Conservation (phyloP, 1,140 invertebrate species). For the Aphis craccivora region DNA sequence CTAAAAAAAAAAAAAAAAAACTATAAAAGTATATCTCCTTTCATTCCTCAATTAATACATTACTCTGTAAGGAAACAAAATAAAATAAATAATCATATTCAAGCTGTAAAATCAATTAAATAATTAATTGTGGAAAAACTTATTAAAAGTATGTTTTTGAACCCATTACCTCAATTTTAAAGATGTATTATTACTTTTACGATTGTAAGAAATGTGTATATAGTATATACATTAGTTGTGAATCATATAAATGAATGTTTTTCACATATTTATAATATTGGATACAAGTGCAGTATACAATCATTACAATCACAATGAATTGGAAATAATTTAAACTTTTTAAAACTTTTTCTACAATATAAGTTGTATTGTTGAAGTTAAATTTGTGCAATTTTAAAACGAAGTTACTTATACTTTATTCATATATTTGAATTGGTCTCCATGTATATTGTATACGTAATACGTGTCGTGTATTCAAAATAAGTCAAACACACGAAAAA, state of each 20-base stretch:
- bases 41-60: too few relatives aligned
- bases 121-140: neutral
- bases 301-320: neutral
- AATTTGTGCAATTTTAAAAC: neutral
- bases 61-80: too few relatives aligned
- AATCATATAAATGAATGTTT: neutral
- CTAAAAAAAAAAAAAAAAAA: too few relatives aligned
- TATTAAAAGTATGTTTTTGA: neutral
- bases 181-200: neutral
- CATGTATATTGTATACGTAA: neutral
- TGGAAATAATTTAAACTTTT: neutral
- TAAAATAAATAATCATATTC: too few relatives aligned
- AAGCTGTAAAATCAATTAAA: neutral
- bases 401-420: conserved; percentile 6
- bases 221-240: neutral
- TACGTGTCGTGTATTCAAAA: neutral
- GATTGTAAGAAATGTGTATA: neutral
- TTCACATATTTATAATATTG: neutral
- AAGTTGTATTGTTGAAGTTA: neutral
- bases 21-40: too few relatives aligned
- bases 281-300: neutral
- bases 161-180: neutral
- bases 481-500: neutral
- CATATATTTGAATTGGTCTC: neutral
- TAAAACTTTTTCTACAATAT: neutral